Conservation (phyloP, 2,888 invertebrate genomes). For the Argyresthia goedartella region DNA sequence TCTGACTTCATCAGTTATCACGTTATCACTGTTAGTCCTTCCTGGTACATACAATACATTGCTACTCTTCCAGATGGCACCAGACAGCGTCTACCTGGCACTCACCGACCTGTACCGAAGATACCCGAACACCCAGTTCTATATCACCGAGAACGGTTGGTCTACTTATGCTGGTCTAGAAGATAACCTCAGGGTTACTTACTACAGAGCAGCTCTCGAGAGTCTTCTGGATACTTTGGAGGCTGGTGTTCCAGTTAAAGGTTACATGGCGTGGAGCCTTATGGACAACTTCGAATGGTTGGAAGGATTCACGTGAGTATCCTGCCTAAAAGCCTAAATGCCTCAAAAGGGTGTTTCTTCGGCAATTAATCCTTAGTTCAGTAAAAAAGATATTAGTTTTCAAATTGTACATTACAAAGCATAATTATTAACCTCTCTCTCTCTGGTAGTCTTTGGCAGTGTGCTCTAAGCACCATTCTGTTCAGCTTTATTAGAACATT, state of each 20-base stretch:
- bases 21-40: too few species aligned
- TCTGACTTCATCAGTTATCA: too few species aligned
- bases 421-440: too few species aligned
- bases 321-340: too few species aligned
- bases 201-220: constrained; percentile 49
- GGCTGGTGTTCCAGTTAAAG: constrained; percentile 53
- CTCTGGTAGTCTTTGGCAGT: too few species aligned
- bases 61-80: constrained; percentile 43
- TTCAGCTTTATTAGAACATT: too few species aligned
- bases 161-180: constrained; percentile 42
- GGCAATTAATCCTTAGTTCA: too few species aligned
- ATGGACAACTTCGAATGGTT: constrained; percentile 78
- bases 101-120: constrained; percentile 55
- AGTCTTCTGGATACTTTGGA: constrained; percentile 49
- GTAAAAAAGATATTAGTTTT: too few species aligned
- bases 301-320: constrained; percentile 62
- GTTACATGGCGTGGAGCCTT: constrained; percentile 74
- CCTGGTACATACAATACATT: too few species aligned
- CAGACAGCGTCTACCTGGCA: constrained; percentile 69
- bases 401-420: too few species aligned
- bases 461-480: too few species aligned
- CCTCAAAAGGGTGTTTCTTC: too few species aligned
- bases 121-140: constrained; percentile 65
- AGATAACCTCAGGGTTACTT: constrained; percentile 62
- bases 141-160: constrained; percentile 74